Conservation (phyloP, 2,113 vertebrate genomes). For the Salvator merianae region DNA sequence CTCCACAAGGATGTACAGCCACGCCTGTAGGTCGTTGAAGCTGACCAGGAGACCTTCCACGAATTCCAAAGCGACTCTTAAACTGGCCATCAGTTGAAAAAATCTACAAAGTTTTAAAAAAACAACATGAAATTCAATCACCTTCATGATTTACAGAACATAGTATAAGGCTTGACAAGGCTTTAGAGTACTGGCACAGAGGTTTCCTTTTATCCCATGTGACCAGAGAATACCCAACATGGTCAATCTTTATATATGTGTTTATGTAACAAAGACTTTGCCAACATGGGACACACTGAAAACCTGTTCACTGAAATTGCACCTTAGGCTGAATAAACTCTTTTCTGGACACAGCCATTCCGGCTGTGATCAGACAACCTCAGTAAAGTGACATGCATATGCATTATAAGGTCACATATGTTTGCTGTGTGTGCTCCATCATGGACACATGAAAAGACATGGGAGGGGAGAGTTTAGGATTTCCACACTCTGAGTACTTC, state of each 20-base stretch:
- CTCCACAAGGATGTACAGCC: slow-evolving; percentile 92
- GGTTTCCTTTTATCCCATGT: not conserved
- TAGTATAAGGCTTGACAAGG: not conserved
- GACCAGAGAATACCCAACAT: not conserved
- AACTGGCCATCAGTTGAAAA: slow-evolving; percentile 96
- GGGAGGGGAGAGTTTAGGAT: no score
- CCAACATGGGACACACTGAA: no score
- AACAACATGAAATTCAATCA: not conserved
- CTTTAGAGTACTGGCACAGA: not conserved
- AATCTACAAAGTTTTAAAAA: slow-evolving; percentile 75
- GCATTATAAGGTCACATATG: no score
- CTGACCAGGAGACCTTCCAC: slow-evolving; percentile 93
- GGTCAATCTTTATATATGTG: not conserved
- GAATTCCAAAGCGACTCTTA: slow-evolving; percentile 92
- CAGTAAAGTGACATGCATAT: no score
- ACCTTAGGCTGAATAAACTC: no score
- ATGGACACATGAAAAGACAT: no score
- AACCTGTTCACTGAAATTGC: no score
- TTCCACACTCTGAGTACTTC: no score
- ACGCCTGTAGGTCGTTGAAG: slow-evolving; percentile 94
- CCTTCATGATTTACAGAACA: not conserved
- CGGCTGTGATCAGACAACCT: no score
- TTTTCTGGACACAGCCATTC: no score
- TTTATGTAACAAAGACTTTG: no score
- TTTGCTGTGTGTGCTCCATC: no score